Evolutionary conservation across 2,888 invertebrate species (phyloP).

Genomic region (Drosophila recens): DNA sequence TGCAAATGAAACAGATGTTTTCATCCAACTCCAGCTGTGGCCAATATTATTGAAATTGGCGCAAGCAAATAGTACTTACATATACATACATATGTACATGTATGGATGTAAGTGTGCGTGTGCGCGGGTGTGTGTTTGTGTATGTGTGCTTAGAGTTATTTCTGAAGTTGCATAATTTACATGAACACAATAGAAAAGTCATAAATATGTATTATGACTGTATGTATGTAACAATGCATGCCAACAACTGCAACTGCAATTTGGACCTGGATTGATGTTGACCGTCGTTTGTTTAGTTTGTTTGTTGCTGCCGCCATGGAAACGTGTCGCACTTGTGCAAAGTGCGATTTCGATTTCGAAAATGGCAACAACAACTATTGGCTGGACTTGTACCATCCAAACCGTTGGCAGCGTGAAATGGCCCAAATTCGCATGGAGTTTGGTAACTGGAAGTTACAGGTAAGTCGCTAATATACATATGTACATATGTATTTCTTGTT

Average conservation of each 20-base stretch:
- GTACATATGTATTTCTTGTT: background rate
- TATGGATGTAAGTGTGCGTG: constrained; percentile 13
- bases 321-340: constrained; percentile 83
- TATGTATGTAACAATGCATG: constrained; percentile 12
- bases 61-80: constrained; percentile 19
- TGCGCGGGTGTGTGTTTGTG: constrained; percentile 7
- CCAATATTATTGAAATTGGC: constrained; percentile 27
- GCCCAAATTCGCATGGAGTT: constrained; percentile 79
- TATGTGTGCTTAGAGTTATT: constrained; percentile 48
- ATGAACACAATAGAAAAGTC: constrained; percentile 19
- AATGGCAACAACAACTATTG: constrained; percentile 77
- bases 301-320: constrained; percentile 73
- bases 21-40: constrained; percentile 33
- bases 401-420: constrained; percentile 76
- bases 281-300: constrained; percentile 44
- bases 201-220: constrained; percentile 2
- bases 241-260: constrained; percentile 43
- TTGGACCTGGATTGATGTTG: constrained; percentile 53
- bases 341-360: constrained; percentile 83
- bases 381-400: constrained; percentile 81
- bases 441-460: constrained; percentile 81
- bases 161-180: constrained; percentile 67
- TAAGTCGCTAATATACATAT: constrained; percentile 30
- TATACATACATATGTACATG: constrained; percentile 6
- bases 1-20: constrained; percentile 43